Conservation (phyloP, 2,888 invertebrate species). For the Periphyllus acericola region DNA sequence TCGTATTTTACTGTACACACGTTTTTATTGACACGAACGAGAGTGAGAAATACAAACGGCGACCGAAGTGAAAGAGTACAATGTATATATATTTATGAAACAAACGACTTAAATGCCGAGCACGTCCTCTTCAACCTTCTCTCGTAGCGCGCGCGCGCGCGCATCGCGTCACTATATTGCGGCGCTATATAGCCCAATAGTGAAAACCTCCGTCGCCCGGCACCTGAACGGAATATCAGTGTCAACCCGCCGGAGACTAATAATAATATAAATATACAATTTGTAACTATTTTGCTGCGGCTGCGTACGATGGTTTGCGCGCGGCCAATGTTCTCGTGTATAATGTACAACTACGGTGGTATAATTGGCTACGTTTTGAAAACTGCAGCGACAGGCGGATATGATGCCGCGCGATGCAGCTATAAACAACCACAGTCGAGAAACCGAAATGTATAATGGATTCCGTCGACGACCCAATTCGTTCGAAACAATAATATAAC, state of each 20-base stretch:
- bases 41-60: background rate
- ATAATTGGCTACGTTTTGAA: background rate
- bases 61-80: background rate
- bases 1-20: background rate
- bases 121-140: background rate
- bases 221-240: constrained; percentile 47
- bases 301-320: background rate
- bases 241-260: background rate
- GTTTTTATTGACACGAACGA: background rate
- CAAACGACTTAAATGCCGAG: constrained; percentile 30
- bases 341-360: background rate
- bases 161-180: background rate
- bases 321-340: background rate
- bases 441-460: background rate
- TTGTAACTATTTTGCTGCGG: too few species aligned
- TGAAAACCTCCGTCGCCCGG: background rate
- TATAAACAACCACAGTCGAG: background rate
- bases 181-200: background rate
- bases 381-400: background rate
- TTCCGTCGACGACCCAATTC: background rate
- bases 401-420: background rate
- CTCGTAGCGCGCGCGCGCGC: background rate
- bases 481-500: background rate
- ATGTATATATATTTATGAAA: background rate
- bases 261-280: background rate